These are phyloP conservation scores for Notocelia uddmanniana DNA, from an alignment of 2,888 invertebrate species.

Conservation along the genomic window DNA sequence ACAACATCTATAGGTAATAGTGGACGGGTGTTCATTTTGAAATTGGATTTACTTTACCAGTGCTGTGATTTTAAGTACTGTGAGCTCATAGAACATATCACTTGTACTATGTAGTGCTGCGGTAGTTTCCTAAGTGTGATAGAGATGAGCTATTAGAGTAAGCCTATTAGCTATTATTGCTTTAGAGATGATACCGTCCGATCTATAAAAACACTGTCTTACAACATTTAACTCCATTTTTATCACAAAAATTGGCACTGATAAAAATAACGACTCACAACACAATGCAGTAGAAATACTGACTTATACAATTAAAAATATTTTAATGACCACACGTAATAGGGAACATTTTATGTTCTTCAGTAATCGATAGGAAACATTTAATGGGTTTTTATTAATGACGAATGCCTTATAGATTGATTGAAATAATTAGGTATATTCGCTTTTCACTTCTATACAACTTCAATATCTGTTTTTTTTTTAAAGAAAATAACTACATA, in stretches of 20 bases:
- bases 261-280: conserved; percentile 5
- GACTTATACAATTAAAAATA: conserved; percentile 38
- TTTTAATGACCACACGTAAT: conserved; percentile 31
- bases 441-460: neutral
- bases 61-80: too few relatives aligned
- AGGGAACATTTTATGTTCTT: conserved; percentile 22
- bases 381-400: conserved; percentile 22
- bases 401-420: conserved; percentile 4
- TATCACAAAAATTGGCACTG: conserved; percentile 23
- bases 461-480: neutral
- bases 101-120: too few relatives aligned
- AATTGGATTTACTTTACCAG: too few relatives aligned
- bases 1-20: too few relatives aligned
- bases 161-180: too few relatives aligned
- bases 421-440: neutral
- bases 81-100: too few relatives aligned
- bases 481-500: neutral
- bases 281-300: conserved; percentile 16
- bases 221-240: conserved; percentile 28
- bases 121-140: too few relatives aligned
- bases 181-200: neutral
- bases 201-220: conserved; percentile 11
- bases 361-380: conserved; percentile 24
- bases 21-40: too few relatives aligned
- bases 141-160: too few relatives aligned